Conservation (phyloP, 2,113 vertebrate species). For the Orthonyx spaldingii region DNA sequence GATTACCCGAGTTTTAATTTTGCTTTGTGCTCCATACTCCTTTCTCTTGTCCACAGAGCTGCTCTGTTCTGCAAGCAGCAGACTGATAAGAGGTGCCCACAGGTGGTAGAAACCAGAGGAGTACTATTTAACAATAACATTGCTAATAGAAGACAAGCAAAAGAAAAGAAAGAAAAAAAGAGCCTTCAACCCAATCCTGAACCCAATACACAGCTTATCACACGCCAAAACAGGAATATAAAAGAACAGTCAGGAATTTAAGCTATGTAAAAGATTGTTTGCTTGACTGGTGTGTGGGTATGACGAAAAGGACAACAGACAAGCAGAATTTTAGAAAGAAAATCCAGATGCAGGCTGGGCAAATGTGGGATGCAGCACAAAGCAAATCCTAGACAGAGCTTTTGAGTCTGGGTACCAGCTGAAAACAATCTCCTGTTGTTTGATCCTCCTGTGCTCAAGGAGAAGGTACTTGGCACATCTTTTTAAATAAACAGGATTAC, state of each 20-base stretch:
- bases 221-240: background rate
- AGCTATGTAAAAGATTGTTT: background rate
- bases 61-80: background rate
- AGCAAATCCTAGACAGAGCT: slow-evolving; percentile 13
- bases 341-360: slow-evolving; percentile 21
- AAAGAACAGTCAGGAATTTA: background rate
- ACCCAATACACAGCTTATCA: background rate
- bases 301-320: background rate
- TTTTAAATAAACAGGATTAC: slow-evolving; percentile 31
- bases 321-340: slow-evolving; percentile 4
- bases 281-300: background rate
- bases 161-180: background rate
- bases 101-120: background rate
- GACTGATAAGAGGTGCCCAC: background rate
- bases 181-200: background rate
- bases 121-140: background rate
- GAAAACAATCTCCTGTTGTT: slow-evolving; percentile 44
- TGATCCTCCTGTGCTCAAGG: slow-evolving; percentile 48
- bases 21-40: background rate
- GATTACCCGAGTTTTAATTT: background rate
- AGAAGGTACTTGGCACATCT: slow-evolving; percentile 40
- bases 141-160: background rate
- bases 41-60: background rate
- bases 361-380: background rate
- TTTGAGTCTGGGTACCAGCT: slow-evolving; percentile 23